phyloP scores from a whole-genome alignment of 1,140 invertebrate species.

The Musca vetustissima region DNA sequence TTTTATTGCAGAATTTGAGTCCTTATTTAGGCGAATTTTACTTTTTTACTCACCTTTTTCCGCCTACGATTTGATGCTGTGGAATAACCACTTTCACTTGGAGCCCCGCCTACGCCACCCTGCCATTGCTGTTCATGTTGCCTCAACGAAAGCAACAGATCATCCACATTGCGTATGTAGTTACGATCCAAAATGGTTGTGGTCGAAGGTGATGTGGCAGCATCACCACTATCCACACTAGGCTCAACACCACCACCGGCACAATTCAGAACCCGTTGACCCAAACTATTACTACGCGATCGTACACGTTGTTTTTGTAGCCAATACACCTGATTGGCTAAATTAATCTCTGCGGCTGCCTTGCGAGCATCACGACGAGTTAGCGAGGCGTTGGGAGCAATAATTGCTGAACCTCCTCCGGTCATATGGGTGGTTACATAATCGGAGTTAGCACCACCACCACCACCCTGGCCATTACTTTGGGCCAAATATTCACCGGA shows the following conservation, averaged over 20 bases:
- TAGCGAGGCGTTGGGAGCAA: constrained; percentile 28
- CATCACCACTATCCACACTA: constrained; percentile 4
- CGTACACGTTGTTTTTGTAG: constrained; percentile 46
- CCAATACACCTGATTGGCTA: constrained; percentile 50
- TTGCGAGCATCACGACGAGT: constrained; percentile 37
- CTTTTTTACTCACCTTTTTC: constrained; percentile 43
- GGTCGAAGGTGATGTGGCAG: not conserved
- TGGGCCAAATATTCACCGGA: constrained; percentile 45
- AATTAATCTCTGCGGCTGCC: constrained; percentile 48
- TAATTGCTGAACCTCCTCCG: constrained; percentile 19
- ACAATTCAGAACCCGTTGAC: constrained; percentile 40
- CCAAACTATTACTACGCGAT: constrained; percentile 50
- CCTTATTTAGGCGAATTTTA: not conserved
- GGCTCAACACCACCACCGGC: constrained; percentile 34
- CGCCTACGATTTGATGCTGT: constrained; percentile 36
- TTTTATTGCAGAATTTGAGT: not conserved
- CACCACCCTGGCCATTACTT: not conserved
- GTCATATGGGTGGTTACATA: constrained; percentile 8
- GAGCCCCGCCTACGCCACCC: not conserved
- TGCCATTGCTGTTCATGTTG: constrained; percentile 25
- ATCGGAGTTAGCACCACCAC: not conserved
- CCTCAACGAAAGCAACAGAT: constrained; percentile 39
- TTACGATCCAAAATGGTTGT: constrained; percentile 24
- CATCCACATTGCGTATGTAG: constrained; percentile 50
- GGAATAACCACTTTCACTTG: constrained; percentile 37